Base-by-base conservation (phyloP, 1,140 invertebrate genomes). In the Scaptomyza graminum region DNA sequence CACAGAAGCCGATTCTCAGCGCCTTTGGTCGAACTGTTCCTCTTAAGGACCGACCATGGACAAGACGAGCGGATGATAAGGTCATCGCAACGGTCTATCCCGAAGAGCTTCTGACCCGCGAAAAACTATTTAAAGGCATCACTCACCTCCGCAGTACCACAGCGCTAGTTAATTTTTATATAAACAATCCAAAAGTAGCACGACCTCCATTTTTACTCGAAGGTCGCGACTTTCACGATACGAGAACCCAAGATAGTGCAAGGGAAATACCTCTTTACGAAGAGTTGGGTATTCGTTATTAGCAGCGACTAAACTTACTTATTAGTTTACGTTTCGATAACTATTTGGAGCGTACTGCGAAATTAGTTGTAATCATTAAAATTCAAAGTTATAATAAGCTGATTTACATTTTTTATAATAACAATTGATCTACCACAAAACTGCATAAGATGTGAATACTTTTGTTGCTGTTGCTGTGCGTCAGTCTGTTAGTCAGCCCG, bases 1-100 rank as follows among this genome's bases (percentile, higher is more conserved):
- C 64, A 5, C 57, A 82, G 25, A 79, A 81, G 13, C 69, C 75
- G n/a, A 37, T 79, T 0, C 59, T 79, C 0, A 90, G 90, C 13
- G 90, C 90, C 7, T 91, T 91, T 70, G 90, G 90, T 8, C 76
- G 87, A 8, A 91, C 89, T 5, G 79, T 91, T 3, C 90, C 90
- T 0, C 47, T 74, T 0, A 85, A 79, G 16, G 80, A 90, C 9
- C 74, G 90, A 5, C 85, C 83, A 7, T 91, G 87, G 83, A n/a
- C 68, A 1, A 90, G 81, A 15, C 60, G 80, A 1, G 62, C 74
- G 0, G 50, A 50, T 7, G 80, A 91, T 50, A 77, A 55, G 4
- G 57, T 55, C 12, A 91, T 91, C 6, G 79, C 77, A 25, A 88
- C 90, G 1, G 76, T 90, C 5, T 91, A 80, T 28, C 90, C 90